A percentile compares a stretch with the other conserved stretches of the same genome.
Conservation (phyloP, 2,888 invertebrate species). For the Griposia aprilina region DNA sequence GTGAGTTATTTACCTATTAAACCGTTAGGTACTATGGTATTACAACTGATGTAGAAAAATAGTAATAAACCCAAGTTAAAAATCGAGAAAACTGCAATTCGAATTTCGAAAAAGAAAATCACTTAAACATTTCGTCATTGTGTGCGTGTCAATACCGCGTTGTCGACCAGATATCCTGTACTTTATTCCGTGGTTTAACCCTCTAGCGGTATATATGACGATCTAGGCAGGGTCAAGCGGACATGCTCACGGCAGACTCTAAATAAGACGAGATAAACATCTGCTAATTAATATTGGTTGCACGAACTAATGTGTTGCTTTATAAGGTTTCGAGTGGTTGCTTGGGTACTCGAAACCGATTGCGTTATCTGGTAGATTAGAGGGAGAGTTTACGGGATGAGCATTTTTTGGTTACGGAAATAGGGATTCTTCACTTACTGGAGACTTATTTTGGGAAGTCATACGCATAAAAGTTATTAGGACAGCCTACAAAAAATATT, state of each 20-base stretch:
- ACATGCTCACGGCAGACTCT: conserved; percentile 66
- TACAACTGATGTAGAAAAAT: neutral
- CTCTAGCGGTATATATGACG: conserved; percentile 60
- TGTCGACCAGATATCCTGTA: conserved; percentile 13
- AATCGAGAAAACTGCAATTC: neutral
- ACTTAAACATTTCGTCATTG: neutral
- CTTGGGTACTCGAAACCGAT: conserved; percentile 40
- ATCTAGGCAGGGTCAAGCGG: conserved; percentile 62
- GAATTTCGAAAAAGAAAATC: neutral
- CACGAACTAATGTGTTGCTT: conserved; percentile 69
- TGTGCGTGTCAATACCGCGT: conserved; percentile 13
- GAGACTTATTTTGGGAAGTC: neutral
- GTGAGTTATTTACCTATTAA: neutral
- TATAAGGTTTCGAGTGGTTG: conserved; percentile 64
- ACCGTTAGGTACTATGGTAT: neutral
- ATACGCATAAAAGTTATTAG: neutral
- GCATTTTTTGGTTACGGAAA: conserved; percentile 13
- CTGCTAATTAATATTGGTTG: conserved; percentile 77
- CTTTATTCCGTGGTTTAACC: conserved; percentile 29
- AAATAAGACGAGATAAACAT: conserved; percentile 73
- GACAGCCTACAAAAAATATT: neutral
- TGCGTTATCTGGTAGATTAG: conserved; percentile 54
- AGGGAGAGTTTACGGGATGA: conserved; percentile 32
- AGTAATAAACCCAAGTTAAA: neutral
- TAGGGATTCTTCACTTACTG: neutral